Evolutionary conservation across 2,113 vertebrate species (phyloP).

Genomic region (Petrocephalus zakoni): DNA sequence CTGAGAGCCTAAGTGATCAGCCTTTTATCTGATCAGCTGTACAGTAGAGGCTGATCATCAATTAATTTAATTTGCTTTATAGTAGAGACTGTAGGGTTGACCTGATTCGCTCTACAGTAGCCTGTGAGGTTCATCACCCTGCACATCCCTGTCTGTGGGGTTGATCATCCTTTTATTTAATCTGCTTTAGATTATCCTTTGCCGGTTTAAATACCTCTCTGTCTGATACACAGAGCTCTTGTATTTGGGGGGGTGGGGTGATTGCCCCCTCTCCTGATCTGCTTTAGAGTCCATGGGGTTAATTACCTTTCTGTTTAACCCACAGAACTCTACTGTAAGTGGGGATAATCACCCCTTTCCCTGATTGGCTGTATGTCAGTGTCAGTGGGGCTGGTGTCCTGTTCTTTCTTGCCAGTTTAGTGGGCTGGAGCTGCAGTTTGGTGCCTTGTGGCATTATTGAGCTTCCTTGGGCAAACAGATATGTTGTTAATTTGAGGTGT

Average conservation of each 20-base stretch:
- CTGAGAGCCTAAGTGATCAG: conserved; percentile 44
- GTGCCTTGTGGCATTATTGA: background rate
- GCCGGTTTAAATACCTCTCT: background rate
- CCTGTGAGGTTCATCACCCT: background rate
- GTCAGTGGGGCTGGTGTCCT: background rate
- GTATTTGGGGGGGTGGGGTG: background rate
- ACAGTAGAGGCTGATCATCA: background rate
- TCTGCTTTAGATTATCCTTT: background rate
- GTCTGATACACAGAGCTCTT: background rate
- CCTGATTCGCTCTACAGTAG: background rate
- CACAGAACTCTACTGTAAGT: background rate
- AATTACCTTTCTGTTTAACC: background rate
- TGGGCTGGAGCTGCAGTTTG: background rate
- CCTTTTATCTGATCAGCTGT: conserved; percentile 50
- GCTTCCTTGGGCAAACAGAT: background rate
- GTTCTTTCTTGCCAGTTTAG: background rate
- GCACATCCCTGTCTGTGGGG: background rate
- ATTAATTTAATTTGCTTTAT: conserved; percentile 26
- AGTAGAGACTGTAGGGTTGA: conserved; percentile 18
- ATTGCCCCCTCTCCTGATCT: background rate
- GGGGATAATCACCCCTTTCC: background rate
- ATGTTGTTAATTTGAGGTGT: background rate
- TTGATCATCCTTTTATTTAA: background rate
- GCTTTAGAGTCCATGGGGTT: background rate
- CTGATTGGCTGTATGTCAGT: background rate